Evolutionary conservation across 2,888 invertebrate species (phyloP), one percentile per base, ranked within the genome.

Genomic region (Pocota personata): DNA sequence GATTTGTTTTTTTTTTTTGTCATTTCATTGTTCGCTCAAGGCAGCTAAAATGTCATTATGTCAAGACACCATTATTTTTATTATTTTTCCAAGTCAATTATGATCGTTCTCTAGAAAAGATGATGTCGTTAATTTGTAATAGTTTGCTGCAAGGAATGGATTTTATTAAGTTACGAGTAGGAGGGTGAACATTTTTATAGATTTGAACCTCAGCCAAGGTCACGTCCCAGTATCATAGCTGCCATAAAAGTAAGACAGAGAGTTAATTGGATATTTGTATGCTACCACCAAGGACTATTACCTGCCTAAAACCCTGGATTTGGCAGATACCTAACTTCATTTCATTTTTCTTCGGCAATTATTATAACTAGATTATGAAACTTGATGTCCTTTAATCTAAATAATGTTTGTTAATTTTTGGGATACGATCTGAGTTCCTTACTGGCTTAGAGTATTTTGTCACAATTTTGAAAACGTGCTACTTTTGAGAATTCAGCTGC

Each of bases 41-140:
- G 16, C 24, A 40, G 50, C 1, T 16, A 40, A 40, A 52, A 37
- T 52, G 52, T 21, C 67, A 67, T 67, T 67, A 52, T 40, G 67
- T 40, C 52, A 12, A 19, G 37, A 52, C 52, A 12, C 12, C 67
- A 52, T 52, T 67, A 67, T 35, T 52, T 67, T 52, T 50, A 27
- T 27, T 40, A 32, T 37, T 37, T 67, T 50, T 14, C 16, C 37
- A 24, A 67, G 66, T 52, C 66, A 67, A 67, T 52, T 67, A 67
- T 40, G 24, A 50, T 6, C 50, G 32, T 4, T 10, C 21, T 32
- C 1, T 21, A n/a, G 21, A 24, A 35, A 35, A 50, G 2, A 2
- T 14, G 27, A 16, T 52, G 66, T 21, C 24, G 35, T 66, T 67
- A 52, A 52, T 67, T 40, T 67, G 40, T 24, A 3, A 27, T 27